These are phyloP conservation scores for Eupithecia pulchellata DNA, from an alignment of 2,888 invertebrate genomes.

Conservation along the genomic window DNA sequence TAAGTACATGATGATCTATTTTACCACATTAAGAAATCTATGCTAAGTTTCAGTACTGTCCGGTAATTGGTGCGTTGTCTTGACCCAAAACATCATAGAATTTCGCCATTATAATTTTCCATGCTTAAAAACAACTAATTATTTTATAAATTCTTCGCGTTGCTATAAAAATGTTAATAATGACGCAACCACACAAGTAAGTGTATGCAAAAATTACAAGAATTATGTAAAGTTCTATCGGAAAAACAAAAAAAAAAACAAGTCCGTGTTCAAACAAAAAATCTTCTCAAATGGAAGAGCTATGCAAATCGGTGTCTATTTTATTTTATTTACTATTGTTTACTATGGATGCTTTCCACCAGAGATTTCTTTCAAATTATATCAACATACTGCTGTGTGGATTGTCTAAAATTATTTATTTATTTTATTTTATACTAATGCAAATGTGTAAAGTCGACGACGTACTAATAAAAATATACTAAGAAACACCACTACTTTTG, in stretches of 20 bases:
- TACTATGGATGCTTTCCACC: background rate
- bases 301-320: background rate
- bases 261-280: background rate
- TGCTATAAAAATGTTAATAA: background rate
- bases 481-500: background rate
- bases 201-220: background rate
- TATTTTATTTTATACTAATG: too few species aligned
- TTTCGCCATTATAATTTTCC: too few species aligned
- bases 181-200: background rate
- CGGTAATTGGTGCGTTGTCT: too few species aligned
- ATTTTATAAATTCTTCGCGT: background rate
- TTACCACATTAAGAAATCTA: background rate
- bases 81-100: too few species aligned
- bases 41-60: too few species aligned
- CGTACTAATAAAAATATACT: background rate
- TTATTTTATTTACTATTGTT: too few species aligned
- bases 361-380: background rate
- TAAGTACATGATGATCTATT: background rate
- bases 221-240: constrained; percentile 3
- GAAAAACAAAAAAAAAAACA: background rate
- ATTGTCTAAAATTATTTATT: too few species aligned
- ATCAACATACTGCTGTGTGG: too few species aligned
- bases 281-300: background rate
- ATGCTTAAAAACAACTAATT: background rate
- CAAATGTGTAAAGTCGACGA: background rate